phyloP scores from a whole-genome alignment of 2,888 invertebrate species.

The Drosophila kambysellisi region DNA sequence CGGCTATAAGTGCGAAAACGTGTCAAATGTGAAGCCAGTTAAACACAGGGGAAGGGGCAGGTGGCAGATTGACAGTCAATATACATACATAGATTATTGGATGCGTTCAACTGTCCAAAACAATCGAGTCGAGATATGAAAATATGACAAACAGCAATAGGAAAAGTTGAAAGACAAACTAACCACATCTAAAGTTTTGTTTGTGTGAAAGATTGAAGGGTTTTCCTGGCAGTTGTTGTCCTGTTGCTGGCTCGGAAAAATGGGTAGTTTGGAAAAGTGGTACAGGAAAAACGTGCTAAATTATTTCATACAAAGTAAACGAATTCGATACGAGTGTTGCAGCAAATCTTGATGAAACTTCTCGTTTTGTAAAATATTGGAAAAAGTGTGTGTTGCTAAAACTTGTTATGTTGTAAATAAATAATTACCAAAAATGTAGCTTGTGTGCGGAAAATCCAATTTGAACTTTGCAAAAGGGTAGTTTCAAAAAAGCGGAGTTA shows the following conservation, averaged over 20 bases:
- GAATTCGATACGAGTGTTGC: neutral
- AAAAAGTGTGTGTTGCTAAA: neutral
- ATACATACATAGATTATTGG: constrained; percentile 36
- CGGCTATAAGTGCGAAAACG: constrained; percentile 79
- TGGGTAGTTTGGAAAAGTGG: neutral
- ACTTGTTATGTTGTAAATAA: neutral
- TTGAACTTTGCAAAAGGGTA: neutral
- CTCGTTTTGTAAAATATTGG: neutral
- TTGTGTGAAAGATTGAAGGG: neutral
- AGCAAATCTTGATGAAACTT: neutral
- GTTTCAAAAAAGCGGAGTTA: neutral
- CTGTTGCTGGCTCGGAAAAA: neutral
- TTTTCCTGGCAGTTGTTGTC: neutral
- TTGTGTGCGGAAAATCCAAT: neutral
- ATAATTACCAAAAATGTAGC: neutral
- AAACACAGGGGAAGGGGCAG: neutral
- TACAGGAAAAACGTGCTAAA: neutral
- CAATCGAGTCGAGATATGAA: constrained; percentile 58
- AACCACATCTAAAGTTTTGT: constrained; percentile 2
- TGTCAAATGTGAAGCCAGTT: constrained; percentile 60
- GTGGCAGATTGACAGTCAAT: constrained; percentile 48
- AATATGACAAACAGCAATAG: constrained; percentile 45
- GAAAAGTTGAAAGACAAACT: constrained; percentile 49
- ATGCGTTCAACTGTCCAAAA: constrained; percentile 52
- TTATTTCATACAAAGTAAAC: neutral